These are phyloP conservation scores for Pogoniulus pusillus DNA, from an alignment of 2,797 vertebrate species.

Conservation along the genomic window DNA sequence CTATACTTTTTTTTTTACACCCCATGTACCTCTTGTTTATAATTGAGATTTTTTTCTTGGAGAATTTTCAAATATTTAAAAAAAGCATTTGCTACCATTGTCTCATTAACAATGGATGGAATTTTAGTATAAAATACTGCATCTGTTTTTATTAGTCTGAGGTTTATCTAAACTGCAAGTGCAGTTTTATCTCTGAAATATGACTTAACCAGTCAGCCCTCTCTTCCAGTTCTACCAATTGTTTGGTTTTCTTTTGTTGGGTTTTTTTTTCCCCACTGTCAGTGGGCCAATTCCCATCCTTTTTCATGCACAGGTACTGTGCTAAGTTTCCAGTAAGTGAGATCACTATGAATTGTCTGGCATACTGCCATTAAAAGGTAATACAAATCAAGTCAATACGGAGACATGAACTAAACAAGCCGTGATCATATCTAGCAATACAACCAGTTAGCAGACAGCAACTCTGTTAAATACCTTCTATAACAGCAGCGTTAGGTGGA, in stretches of 20 bases:
- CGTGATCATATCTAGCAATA: neutral
- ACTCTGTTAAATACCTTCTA: neutral
- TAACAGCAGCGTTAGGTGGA: neutral
- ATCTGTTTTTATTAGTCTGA: neutral
- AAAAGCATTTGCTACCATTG: neutral
- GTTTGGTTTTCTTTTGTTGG: neutral
- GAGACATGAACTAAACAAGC: neutral
- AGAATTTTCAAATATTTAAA: neutral
- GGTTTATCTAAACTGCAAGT: neutral
- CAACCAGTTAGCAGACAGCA: neutral
- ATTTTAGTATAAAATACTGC: neutral
- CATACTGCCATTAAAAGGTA: neutral
- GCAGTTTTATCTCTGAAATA: neutral
- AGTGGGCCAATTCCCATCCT: neutral
- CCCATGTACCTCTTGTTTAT: neutral
- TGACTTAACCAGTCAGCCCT: neutral
- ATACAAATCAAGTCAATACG: neutral
- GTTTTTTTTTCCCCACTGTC: neutral
- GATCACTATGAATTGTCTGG: neutral
- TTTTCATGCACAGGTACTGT: neutral
- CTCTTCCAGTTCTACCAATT: neutral
- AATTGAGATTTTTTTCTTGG: neutral
- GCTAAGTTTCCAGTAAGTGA: neutral
- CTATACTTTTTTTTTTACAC: neutral
- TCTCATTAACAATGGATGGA: neutral